Conservation (phyloP, 2,797 vertebrate genomes). For the Dendrocincla fuliginosa region DNA sequence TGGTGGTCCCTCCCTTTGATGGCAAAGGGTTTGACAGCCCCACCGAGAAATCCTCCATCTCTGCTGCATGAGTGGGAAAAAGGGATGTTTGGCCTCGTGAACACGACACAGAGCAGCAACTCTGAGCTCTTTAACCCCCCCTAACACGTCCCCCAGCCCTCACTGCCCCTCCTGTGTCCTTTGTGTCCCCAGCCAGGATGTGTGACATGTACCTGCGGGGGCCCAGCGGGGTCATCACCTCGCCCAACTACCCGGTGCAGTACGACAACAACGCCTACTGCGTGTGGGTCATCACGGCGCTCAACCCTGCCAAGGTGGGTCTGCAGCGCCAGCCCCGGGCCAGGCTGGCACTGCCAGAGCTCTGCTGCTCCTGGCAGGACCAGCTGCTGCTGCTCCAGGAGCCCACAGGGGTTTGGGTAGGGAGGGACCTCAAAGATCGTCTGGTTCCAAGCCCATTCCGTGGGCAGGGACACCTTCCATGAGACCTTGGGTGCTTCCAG, state of each 20-base stretch:
- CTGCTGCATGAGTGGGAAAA: accelerated
- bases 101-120: accelerated
- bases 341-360: no score
- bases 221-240: conserved; percentile 91
- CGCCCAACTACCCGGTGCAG: conserved; percentile 97
- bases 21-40: accelerated
- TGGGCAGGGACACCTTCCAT: no score
- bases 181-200: conserved; percentile 87
- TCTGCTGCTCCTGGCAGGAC: not conserved
- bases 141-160: no score
- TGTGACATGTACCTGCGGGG: conserved; percentile 92
- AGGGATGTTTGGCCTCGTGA: accelerated
- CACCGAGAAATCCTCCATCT: not conserved
- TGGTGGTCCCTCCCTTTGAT: not conserved
- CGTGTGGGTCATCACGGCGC: conserved; percentile 94
- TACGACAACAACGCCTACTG: conserved; percentile 99
- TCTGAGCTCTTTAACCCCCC: accelerated
- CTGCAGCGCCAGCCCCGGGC: no score
- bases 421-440: no score
- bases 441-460: no score
- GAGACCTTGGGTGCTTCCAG: no score
- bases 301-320: conserved; percentile 90
- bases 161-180: not conserved
- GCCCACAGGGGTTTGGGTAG: no score
- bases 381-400: no score